Evolutionary conservation across 2,888 invertebrate species (phyloP), one percentile per base, ranked within the genome.

Genomic region (Byasa hedistus): DNA sequence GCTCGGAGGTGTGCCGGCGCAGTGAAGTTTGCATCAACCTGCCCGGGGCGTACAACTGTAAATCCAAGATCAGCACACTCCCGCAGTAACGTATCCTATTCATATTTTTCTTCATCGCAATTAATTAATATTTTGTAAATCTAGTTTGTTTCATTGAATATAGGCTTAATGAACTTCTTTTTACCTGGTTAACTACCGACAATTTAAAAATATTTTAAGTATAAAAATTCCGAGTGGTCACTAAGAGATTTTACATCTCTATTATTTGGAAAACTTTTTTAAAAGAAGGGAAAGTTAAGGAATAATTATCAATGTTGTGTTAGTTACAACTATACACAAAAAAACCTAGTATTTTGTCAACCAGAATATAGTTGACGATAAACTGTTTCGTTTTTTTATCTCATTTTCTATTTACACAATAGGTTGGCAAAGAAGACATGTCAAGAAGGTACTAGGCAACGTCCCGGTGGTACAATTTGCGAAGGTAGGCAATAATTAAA

Each of bases 11-110:
- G 62, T 98, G 98, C 81, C 93, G 93, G 4, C 87, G 92, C 1
- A 94, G 93, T 15, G 97, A 98, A 82, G 94, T 94, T n/a, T 98
- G 98, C 80, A 92, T 95, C 66, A 98, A 98, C 82, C 93, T 95
- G 10, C 94, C 94, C 0, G 98, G 98, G n/a, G 95, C 95, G 1
- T 97, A 96, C 81, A 92, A 94, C 61, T 97, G 97, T 81, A 93
- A 94, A 59, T 97, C 90, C 0, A 91, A 91, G 71, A 87, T 90
- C 69, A 89, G 87, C 79, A 90, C 89, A 0, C 71, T 91, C 39
- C 91, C 91, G 1, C 89, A 87, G 91, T 90, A 82, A 83, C 73
- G 69, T 64, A 60, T 23, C 5, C 22, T 4, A 52, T 52, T 15
- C 52, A 52, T n/a, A 21, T 19, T 52, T 52, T 7, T 22, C 3